Percentiles rank a stretch among this genome's conserved stretches.
phyloP scores from a whole-genome alignment of 1,140 invertebrate species.

The Drosophila kanapiae region DNA sequence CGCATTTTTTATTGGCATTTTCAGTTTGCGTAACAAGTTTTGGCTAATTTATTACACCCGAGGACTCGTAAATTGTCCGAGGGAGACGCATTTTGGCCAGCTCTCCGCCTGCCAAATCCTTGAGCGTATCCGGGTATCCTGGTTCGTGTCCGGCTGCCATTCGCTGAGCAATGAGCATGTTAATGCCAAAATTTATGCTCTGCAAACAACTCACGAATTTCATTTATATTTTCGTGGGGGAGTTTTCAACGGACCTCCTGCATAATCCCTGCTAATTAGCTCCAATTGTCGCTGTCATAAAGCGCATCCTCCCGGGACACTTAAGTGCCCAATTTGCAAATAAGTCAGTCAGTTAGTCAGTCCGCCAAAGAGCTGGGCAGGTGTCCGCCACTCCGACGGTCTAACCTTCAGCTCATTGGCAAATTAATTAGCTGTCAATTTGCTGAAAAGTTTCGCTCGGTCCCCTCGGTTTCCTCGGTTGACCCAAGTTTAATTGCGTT shows the following conservation, averaged over 20 bases:
- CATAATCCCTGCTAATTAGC: conserved; percentile 67
- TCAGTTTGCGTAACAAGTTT: conserved; percentile 71
- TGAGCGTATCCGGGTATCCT: conserved; percentile 19
- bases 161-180: conserved; percentile 59
- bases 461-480: conserved; percentile 7
- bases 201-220: conserved; percentile 67
- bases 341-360: conserved; percentile 37
- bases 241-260: conserved; percentile 33
- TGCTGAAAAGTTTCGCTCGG: conserved; percentile 53
- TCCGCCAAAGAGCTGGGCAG: conserved; percentile 20
- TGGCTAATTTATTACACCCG: conserved; percentile 69
- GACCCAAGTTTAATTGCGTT: conserved; percentile 66
- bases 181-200: conserved; percentile 67
- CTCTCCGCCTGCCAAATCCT: conserved; percentile 11
- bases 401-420: conserved; percentile 60
- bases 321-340: conserved; percentile 53
- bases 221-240: conserved; percentile 61
- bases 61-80: conserved; percentile 62
- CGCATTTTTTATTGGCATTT: conserved; percentile 74
- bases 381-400: conserved; percentile 14
- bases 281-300: conserved; percentile 71
- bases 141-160: conserved; percentile 39
- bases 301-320: conserved; percentile 55
- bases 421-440: conserved; percentile 79
- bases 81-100: conserved; percentile 9